Percentiles rank a stretch among this genome's conserved stretches.
These are phyloP conservation scores for Drosophila mulleri DNA, from an alignment of 2,888 invertebrate species.

Conservation along the genomic window DNA sequence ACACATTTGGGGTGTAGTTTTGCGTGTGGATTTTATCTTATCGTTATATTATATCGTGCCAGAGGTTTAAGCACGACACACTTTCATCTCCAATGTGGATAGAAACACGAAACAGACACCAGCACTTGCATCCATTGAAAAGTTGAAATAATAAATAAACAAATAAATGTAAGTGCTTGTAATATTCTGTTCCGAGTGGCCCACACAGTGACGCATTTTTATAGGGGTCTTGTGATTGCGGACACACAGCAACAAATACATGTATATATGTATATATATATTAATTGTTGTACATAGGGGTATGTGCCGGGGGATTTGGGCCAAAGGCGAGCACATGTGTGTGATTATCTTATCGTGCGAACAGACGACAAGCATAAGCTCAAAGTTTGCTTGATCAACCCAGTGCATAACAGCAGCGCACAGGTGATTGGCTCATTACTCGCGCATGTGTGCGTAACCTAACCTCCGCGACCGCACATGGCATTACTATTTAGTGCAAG, in stretches of 20 bases:
- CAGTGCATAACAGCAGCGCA: constrained; percentile 56
- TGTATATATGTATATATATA: background rate
- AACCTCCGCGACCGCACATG: constrained; percentile 27
- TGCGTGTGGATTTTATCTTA: background rate
- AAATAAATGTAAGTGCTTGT: constrained; percentile 54
- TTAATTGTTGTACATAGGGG: constrained; percentile 40
- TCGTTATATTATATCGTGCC: background rate
- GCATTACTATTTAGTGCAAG: background rate
- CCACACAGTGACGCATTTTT: constrained; percentile 62
- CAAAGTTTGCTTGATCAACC: constrained; percentile 54
- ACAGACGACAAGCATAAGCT: constrained; percentile 63
- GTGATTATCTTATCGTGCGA: constrained; percentile 66
- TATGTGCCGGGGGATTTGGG: constrained; percentile 32
- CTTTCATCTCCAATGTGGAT: constrained; percentile 10
- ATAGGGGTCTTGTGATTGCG: constrained; percentile 49
- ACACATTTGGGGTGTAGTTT: background rate
- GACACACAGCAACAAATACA: background rate
- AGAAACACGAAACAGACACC: constrained; percentile 3
- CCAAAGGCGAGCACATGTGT: constrained; percentile 18
- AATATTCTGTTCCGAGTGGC: constrained; percentile 37
- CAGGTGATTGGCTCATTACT: constrained; percentile 48
- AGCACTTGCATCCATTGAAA: constrained; percentile 45
- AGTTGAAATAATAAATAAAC: constrained; percentile 54
- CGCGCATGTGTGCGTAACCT: constrained; percentile 22
- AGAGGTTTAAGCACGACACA: background rate